Base-by-base conservation (phyloP, 2,888 invertebrate genomes). In the Cheilosia urbana region DNA sequence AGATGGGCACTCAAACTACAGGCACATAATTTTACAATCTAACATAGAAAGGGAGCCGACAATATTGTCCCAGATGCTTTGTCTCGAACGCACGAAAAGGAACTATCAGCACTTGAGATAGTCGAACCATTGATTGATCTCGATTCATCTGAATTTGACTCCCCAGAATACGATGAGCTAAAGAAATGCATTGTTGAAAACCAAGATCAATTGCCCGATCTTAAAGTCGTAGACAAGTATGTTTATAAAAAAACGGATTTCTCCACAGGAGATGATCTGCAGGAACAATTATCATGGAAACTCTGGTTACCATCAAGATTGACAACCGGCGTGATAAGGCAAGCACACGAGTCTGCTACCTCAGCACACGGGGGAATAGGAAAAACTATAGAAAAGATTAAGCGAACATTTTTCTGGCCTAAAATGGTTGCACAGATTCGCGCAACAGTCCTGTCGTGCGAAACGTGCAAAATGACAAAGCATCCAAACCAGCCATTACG, bases 51-150 rank as follows among this genome's bases (percentile, higher is more conserved):
- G n/a, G n/a, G n/a, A n/a, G n/a, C n/a, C n/a, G n/a, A n/a, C n/a
- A 87, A 89, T 66, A 62, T 87, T 11, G 89, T 90, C 1, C 88
- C 89, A 0, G 90, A 90, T 73, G 88, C 88, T 5, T 42, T 89
- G 0, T 89, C 88, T 1, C 57, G 89, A 37, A 78, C 80, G n/a
- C 57, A 69, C 24, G 53, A n/a, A 7, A 69, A 69, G 0, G 78
- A 81, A 30, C 1, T 30, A 30, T 6, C 30, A 7, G 7, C 30
- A 7, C 0, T 21, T 81, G 1, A 57, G 75, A 1, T 30, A 30
- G 7, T 30, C 7, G 30, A 30, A 4, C 30, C 30, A 30, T 30
- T 30, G 7, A 7, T 30, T 30, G 30, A 30, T 7, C 30, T 30
- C 30, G 30, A 30, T 30, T 30, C 30, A 30, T 7, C 6, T 7